A percentile compares a stretch with the other conserved stretches of the same genome.
Evolutionary conservation across 1,140 invertebrate genomes (phyloP).

Genomic region (Orchestia grillus): DNA sequence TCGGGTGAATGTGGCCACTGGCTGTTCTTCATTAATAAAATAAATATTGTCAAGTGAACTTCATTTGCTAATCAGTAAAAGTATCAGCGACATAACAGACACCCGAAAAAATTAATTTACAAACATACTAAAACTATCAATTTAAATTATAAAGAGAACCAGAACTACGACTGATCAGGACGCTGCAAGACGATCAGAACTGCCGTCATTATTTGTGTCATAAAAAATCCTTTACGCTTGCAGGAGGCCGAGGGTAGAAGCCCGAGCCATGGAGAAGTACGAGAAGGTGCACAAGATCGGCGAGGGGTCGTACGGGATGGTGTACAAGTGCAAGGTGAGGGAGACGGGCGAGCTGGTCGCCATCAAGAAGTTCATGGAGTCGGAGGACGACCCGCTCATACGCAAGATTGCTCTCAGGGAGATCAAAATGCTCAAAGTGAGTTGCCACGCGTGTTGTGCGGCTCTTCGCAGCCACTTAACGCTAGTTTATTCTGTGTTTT

Average conservation of each 20-base stretch:
- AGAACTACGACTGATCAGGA: no score
- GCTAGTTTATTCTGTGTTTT: neutral
- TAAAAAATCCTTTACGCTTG: neutral
- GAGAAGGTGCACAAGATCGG: constrained; percentile 96
- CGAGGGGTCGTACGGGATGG: constrained; percentile 98
- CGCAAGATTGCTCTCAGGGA: constrained; percentile 97
- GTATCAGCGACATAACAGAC: no score
- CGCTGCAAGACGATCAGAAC: no score
- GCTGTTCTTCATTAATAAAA: no score
- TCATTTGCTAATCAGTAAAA: no score
- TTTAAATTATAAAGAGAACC: no score
- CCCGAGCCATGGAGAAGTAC: constrained; percentile 94
- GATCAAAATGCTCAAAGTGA: constrained; percentile 96
- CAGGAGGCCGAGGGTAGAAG: constrained; percentile 81
- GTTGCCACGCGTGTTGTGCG: constrained; percentile 24
- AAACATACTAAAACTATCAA: no score
- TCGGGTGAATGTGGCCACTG: no score
- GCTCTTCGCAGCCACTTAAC: neutral
- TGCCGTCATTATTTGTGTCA: no score
- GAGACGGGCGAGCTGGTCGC: constrained; percentile 97
- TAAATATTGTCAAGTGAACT: no score
- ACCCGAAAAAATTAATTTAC: no score
- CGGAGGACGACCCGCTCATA: constrained; percentile 98
- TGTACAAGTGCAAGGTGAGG: constrained; percentile 97
- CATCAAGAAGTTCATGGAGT: constrained; percentile 99